Percentiles rank a stretch among this genome's conserved stretches.
These are phyloP conservation scores for Odontesthes bonariensis DNA, from an alignment of 2,113 vertebrate species.

Conservation along the genomic window DNA sequence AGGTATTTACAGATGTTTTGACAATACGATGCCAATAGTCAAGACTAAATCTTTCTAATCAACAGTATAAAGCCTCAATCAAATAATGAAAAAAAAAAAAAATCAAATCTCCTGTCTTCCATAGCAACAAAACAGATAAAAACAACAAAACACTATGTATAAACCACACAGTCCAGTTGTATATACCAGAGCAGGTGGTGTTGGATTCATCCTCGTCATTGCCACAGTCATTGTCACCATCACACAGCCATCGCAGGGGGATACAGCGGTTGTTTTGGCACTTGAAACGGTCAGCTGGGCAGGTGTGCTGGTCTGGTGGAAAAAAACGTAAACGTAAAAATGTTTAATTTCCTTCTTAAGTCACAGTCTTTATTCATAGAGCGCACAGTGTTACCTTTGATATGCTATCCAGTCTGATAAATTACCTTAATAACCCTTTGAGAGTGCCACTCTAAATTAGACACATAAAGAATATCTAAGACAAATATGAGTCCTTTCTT, in stretches of 20 bases:
- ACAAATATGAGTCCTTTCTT: constrained; percentile 25
- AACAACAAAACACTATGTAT: background rate
- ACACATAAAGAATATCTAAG: constrained; percentile 9
- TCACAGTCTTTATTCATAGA: background rate
- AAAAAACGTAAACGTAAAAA: background rate
- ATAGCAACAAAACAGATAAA: background rate
- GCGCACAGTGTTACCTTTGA: background rate
- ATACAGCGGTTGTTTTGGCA: constrained; percentile 98
- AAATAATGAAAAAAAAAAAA: background rate
- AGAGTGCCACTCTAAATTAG: constrained; percentile 3
- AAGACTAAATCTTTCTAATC: background rate
- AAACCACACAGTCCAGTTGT: background rate
- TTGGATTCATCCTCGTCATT: constrained; percentile 97
- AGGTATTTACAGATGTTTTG: no score
- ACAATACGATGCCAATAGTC: no score
- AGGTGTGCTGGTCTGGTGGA: constrained; percentile 94
- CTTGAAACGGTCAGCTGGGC: constrained; percentile 95
- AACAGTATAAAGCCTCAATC: background rate
- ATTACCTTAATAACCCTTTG: background rate
- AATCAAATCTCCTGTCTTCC: background rate
- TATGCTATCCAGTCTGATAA: background rate
- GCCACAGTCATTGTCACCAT: constrained; percentile 96
- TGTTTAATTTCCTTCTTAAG: accelerated
- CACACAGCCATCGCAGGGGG: constrained; percentile 96
- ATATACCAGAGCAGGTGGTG: constrained; percentile 92